Evolutionary conservation across 2,797 vertebrate species (phyloP), one percentile per base, ranked within the genome.

Genomic region (Silurus aristotelis): DNA sequence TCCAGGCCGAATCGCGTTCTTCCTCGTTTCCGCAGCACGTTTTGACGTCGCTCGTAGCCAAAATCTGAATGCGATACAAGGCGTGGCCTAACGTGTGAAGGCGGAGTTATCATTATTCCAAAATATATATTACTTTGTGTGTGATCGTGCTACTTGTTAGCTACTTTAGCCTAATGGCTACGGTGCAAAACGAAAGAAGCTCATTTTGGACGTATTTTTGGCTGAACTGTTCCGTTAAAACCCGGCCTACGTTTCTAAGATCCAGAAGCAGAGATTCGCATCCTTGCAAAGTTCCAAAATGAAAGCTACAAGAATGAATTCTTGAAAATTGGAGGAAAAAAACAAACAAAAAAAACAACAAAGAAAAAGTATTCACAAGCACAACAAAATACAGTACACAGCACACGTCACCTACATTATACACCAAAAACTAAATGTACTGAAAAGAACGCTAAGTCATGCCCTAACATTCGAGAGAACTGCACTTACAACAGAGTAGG

Each of bases 401-500:
- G 48, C 76, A 85, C 63, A 83, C 76, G 22, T 76, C 58, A 67
- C 60, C n/a, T 43, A 83, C 52, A 46, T 58, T 52, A 83, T 71
- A 83, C 66, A 78, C 22, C 13, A 20, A 80, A 87, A 88, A 87
- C 80, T 58, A 85, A 88, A 87, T 25, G 25, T 75, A 81, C 61
- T 43, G 55, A 86, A 85, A 85, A 86, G 80, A 68, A 83, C 63
- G 83, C 20, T 13, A 61, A 83, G 81, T 52, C 83, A 87, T 68
- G 82, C 82, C 46, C 64, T 25, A 78, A 77, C 77, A 38, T 38
- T 52, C 22, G 72, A 72, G 19, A 79, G 77, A 12, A 76, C 73
- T 66, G 82, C 82, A 31, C 63, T 73, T 14, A 63, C 43, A 17
- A 46, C 6, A 6, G 38, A 13, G 13, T 7, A 83, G 82, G 82